phyloP scores from a whole-genome alignment of 2,888 invertebrate genomes.

The Gymnocheta viridis region DNA sequence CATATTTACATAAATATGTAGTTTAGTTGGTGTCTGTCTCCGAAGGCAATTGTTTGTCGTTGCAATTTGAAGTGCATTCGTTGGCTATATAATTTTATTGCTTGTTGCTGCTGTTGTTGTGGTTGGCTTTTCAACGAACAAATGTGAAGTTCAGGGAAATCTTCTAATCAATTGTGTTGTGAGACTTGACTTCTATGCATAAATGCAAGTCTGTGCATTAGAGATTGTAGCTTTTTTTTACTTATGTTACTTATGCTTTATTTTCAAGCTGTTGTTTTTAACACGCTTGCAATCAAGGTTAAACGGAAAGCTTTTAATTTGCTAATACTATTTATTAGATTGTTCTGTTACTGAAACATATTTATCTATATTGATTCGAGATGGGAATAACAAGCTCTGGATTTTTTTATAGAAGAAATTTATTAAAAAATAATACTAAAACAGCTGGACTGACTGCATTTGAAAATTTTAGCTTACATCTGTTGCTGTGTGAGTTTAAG shows the following conservation, averaged over 20 bases:
- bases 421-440: neutral
- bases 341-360: conserved; percentile 38
- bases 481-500: neutral
- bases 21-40: conserved; percentile 23
- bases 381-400: conserved; percentile 32
- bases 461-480: neutral
- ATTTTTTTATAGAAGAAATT: conserved; percentile 14
- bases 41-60: conserved; percentile 32
- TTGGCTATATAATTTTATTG: conserved; percentile 14
- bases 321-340: conserved; percentile 27
- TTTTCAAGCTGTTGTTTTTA: conserved; percentile 27
- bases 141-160: conserved; percentile 80
- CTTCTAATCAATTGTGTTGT: conserved; percentile 73
- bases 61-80: conserved; percentile 38
- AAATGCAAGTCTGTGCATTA: neutral
- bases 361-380: neutral
- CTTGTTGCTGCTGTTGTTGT: conserved; percentile 35
- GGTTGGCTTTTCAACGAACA: conserved; percentile 65
- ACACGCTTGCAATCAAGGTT: conserved; percentile 62
- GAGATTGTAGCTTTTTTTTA: conserved; percentile 20
- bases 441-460: conserved; percentile 4
- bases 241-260: conserved; percentile 26
- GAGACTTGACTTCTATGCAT: conserved; percentile 37
- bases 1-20: no score
- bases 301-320: conserved; percentile 63